Conservation (phyloP, 1,140 invertebrate species). For the Anastrepha obliqua region DNA sequence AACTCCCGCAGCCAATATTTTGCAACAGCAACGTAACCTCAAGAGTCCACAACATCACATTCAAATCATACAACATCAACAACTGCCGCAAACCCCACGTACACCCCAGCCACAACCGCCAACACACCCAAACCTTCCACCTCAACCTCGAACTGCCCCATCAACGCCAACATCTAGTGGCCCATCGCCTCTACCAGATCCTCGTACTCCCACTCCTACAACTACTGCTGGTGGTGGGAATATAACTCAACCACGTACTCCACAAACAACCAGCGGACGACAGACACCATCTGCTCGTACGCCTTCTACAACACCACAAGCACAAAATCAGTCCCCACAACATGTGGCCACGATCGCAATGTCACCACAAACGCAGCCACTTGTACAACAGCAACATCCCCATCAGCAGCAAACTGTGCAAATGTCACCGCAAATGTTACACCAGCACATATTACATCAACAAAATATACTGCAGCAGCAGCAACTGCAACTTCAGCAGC, state of each 20-base stretch:
- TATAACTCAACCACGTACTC: conserved; percentile 36
- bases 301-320: conserved; percentile 65
- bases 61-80: conserved; percentile 55
- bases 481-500: conserved; percentile 72
- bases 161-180: conserved; percentile 42
- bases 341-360: conserved; percentile 56
- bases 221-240: neutral
- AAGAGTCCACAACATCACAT: conserved; percentile 54
- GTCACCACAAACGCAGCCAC: conserved; percentile 57
- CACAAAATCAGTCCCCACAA: conserved; percentile 64
- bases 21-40: conserved; percentile 49
- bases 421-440: conserved; percentile 69
- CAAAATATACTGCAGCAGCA: conserved; percentile 69
- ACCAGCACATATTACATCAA: conserved; percentile 68
- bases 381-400: conserved; percentile 61
- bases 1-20: conserved; percentile 2
- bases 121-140: conserved; percentile 1
- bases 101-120: conserved; percentile 59
- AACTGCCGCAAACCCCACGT: conserved; percentile 64
- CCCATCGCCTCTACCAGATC: neutral
- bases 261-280: conserved; percentile 53
- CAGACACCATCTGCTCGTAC: conserved; percentile 65
- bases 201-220: conserved; percentile 30
- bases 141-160: conserved; percentile 28
- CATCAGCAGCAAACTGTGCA: conserved; percentile 64